Evolutionary conservation across 2,797 vertebrate species (phyloP), one percentile per base, ranked within the genome.

Genomic region (Synanceia verrucosa): DNA sequence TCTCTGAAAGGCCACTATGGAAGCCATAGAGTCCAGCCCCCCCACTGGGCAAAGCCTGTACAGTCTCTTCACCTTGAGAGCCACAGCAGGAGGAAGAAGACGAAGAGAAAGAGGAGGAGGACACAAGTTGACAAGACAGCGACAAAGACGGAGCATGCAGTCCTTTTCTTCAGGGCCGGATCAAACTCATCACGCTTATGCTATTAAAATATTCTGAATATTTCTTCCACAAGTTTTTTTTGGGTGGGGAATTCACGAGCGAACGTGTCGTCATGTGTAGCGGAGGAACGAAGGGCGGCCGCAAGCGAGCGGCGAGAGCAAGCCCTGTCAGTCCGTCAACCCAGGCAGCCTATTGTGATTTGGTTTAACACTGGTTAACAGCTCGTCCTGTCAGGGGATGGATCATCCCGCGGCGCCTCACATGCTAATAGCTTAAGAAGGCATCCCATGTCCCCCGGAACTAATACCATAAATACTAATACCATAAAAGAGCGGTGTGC

Each of bases 401-500:
- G 88, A 87, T 91, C 89, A 90, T 91, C 90, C 84, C 72, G 63
- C 67, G 24, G 89, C 83, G 90, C 89, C 92, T 94, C 93, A 88
- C 88, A 93, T 93, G 93, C 93, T 93, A 94, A 94, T 94, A 88
- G 87, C 91, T 91, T 93, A 94, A 95, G 93, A 79, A 91, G 91
- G 89, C 93, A 90, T 93, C 92, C 91, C 92, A 81, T 92, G 92
- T 92, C 88, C 89, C 86, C 85, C 83, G 88, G 91, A 92, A 92
- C 94, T 93, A 94, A 94, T 93, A 88, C 92, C 91, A 91, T 91
- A 93, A 93, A 94, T 91, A 91, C 91, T 92, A 91, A 93, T 91
- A 88, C 89, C 90, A 92, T 93, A 90, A 92, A 91, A 91, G 90
- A 92, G 77, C 74, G 34, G 79, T 39, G 84, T 65, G 61, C 61